Evolutionary conservation across 2,888 invertebrate species (phyloP).

Genomic region (Emesis russula): DNA sequence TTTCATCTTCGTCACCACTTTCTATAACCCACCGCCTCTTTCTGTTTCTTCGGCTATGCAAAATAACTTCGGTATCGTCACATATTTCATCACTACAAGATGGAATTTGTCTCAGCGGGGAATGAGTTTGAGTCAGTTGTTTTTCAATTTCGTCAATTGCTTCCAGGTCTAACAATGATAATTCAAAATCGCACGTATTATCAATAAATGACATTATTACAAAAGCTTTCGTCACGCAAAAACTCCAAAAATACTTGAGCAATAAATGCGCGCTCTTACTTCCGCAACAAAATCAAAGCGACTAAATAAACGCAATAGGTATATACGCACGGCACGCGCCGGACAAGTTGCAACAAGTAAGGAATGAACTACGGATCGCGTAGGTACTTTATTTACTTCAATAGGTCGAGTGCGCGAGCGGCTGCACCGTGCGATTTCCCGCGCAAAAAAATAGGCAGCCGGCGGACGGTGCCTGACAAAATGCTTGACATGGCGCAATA

Average conservation of each 20-base stretch:
- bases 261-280: slow-evolving; percentile 46
- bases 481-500: slow-evolving; percentile 50
- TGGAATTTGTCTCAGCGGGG: slow-evolving; percentile 54
- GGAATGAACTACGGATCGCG: slow-evolving; percentile 36
- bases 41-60: slow-evolving; percentile 42
- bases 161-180: slow-evolving; percentile 73
- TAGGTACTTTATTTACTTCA: slow-evolving; percentile 43
- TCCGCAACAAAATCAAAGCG: slow-evolving; percentile 45
- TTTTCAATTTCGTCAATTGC: slow-evolving; percentile 79
- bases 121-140: slow-evolving; percentile 72
- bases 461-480: slow-evolving; percentile 51
- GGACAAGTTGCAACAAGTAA: slow-evolving; percentile 37
- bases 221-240: slow-evolving; percentile 54
- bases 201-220: slow-evolving; percentile 67
- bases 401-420: slow-evolving; percentile 29
- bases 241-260: slow-evolving; percentile 47
- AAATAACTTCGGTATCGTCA: slow-evolving; percentile 64
- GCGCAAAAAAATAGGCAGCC: slow-evolving; percentile 39
- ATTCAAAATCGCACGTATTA: slow-evolving; percentile 74
- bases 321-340: slow-evolving; percentile 38
- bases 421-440: slow-evolving; percentile 34
- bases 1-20: slow-evolving; percentile 54
- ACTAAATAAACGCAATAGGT: slow-evolving; percentile 43
- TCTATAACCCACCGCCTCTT: slow-evolving; percentile 50
- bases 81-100: slow-evolving; percentile 62